phyloP scores from a whole-genome alignment of 92 coral and sea anemone species.

The Heliopora coerulea region DNA sequence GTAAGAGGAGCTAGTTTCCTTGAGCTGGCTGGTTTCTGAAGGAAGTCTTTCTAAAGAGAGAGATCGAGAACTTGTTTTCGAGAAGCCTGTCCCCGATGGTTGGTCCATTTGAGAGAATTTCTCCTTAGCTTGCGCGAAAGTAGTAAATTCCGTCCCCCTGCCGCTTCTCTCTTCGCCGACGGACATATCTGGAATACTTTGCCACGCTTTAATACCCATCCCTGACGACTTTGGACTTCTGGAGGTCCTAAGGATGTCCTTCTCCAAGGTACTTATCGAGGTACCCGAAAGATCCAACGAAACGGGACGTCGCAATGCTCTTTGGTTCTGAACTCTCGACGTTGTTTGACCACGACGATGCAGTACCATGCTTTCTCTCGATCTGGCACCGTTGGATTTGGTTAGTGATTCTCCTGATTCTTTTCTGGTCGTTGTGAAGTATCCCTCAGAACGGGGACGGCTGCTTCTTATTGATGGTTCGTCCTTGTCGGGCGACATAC shows the following conservation, averaged over 20 bases:
- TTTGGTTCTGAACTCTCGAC: no score
- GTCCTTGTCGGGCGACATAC: constrained; percentile 6
- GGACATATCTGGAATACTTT: neutral
- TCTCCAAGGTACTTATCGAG: neutral
- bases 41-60: constrained; percentile 8
- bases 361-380: no score
- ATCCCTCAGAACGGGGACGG: constrained; percentile 25
- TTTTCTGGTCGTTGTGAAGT: no score
- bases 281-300: neutral
- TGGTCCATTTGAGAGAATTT: neutral
- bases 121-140: neutral
- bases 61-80: neutral
- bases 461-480: neutral
- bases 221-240: neutral
- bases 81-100: neutral
- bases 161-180: neutral
- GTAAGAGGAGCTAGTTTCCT: no score
- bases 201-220: neutral
- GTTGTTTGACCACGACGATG: no score
- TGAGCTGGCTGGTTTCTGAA: neutral
- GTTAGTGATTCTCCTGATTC: no score
- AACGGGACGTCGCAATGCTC: neutral
- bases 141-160: neutral
- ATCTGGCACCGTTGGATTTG: no score
- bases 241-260: neutral